Percentiles rank a stretch among this genome's conserved stretches.
Evolutionary conservation across 2,113 vertebrate genomes (phyloP).

Genomic region (Pipra filicauda): DNA sequence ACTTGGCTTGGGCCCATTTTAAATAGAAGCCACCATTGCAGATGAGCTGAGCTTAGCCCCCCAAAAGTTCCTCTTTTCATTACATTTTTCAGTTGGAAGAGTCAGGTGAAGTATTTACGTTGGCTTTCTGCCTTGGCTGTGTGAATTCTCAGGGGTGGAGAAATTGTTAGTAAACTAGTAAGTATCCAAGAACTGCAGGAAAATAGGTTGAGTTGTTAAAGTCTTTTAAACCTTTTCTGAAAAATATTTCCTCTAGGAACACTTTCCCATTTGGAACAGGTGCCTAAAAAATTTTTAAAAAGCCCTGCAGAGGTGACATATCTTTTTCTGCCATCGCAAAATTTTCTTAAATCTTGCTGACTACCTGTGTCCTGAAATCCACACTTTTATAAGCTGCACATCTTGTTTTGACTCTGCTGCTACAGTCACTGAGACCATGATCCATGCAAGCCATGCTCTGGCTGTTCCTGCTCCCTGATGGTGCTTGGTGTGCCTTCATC

Average conservation of each 20-base stretch:
- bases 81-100: not conserved
- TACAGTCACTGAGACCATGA: not conserved
- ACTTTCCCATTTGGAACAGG: not conserved
- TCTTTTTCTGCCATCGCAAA: not conserved
- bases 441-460: not conserved
- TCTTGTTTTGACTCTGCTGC: not conserved
- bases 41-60: not conserved
- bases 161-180: constrained; percentile 1
- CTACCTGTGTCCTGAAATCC: not conserved
- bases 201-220: constrained; percentile 20
- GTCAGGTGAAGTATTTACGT: not conserved
- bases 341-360: not conserved
- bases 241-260: constrained; percentile 11
- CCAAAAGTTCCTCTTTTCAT: not conserved
- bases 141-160: not conserved
- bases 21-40: not conserved
- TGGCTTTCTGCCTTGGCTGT: not conserved
- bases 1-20: not conserved
- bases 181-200: not conserved
- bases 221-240: not conserved
- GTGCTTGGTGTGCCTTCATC: not conserved
- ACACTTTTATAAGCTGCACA: not conserved
- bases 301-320: not conserved
- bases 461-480: not conserved
- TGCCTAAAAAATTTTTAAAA: not conserved